A percentile compares a stretch with the other conserved stretches of the same genome.
Conservation (phyloP, 2,888 invertebrate species). For the Melangyna quadrimaculata region DNA sequence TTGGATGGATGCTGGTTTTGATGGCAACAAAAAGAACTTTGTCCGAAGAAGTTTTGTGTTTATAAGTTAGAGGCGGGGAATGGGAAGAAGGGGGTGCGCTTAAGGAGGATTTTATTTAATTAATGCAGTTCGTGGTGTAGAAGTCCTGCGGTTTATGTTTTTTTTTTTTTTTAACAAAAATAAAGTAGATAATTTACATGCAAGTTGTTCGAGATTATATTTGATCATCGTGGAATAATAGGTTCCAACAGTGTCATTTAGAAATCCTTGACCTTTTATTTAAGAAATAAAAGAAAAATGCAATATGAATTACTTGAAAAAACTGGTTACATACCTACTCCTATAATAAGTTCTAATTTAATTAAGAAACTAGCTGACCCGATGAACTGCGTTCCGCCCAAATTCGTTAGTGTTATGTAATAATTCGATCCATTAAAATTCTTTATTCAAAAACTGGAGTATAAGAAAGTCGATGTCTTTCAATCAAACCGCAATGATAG, state of each 20-base stretch:
- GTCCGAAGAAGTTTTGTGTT: neutral
- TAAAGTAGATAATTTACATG: constrained; percentile 61
- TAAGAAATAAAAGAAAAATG: too few relatives aligned
- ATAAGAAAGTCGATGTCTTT: too few relatives aligned
- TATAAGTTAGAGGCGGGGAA: neutral
- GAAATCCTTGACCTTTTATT: constrained; percentile 40
- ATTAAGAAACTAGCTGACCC: too few relatives aligned
- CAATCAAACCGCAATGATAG: too few relatives aligned
- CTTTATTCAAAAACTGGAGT: too few relatives aligned
- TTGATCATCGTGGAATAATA: constrained; percentile 41
- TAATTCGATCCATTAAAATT: too few relatives aligned
- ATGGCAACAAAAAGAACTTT: constrained; percentile 24
- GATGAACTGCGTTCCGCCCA: too few relatives aligned
- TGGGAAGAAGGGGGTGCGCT: neutral
- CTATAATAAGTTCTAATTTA: too few relatives aligned
- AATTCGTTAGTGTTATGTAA: too few relatives aligned
- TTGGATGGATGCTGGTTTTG: constrained; percentile 10
- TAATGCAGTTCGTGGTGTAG: constrained; percentile 62
- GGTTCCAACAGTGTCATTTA: constrained; percentile 15
- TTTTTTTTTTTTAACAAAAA: neutral
- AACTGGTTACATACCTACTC: too few relatives aligned
- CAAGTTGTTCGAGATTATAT: constrained; percentile 60
- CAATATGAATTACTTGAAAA: too few relatives aligned
- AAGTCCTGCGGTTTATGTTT: constrained; percentile 50
- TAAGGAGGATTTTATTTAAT: constrained; percentile 63